phyloP scores from a whole-genome alignment of 2,888 invertebrate genomes.

The Nebria brevicollis region DNA sequence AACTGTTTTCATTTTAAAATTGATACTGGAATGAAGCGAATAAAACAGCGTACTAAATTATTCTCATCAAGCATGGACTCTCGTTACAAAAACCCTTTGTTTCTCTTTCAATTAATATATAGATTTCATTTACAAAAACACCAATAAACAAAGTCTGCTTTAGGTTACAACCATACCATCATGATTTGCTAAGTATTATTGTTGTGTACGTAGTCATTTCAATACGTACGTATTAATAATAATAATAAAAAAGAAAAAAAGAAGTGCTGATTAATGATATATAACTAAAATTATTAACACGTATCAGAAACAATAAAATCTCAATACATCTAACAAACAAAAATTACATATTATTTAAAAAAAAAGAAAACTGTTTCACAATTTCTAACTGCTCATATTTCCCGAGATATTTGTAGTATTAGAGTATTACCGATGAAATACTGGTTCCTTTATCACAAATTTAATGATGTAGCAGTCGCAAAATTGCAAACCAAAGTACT shows the following conservation, averaged over 20 bases:
- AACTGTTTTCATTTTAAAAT: neutral
- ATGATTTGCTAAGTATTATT: neutral
- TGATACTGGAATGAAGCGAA: conserved; percentile 39
- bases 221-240: neutral
- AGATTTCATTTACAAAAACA: conserved; percentile 2
- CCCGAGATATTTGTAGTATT: neutral
- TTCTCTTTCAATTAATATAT: neutral
- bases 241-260: neutral
- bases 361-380: neutral
- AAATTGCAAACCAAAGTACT: neutral
- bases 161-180: neutral
- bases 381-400: neutral
- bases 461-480: neutral
- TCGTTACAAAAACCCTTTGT: neutral
- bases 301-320: neutral
- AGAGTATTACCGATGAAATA: conserved; percentile 11
- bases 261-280: neutral
- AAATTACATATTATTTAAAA: neutral
- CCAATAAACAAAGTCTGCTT: neutral
- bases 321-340: neutral
- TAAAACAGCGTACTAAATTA: neutral
- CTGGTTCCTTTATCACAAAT: conserved; percentile 4
- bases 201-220: neutral
- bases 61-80: conserved; percentile 1
- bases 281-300: neutral